Percentiles rank a stretch among this genome's conserved stretches.
Conservation (phyloP, 2,113 vertebrate species). For the Aphyosemion australe region DNA sequence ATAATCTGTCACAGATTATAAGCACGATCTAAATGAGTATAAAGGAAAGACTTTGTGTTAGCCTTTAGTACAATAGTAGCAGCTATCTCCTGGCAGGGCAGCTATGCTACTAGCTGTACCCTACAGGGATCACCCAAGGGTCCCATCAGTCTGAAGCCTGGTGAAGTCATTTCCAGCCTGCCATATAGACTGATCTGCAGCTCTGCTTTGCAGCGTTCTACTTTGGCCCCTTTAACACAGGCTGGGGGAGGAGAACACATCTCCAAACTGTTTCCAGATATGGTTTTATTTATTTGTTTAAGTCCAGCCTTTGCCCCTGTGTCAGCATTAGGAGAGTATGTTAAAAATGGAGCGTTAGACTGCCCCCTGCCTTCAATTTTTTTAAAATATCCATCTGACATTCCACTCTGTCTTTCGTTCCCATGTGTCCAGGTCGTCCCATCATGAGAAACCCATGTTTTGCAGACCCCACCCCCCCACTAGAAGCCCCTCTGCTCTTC, state of each 20-base stretch:
- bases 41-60: neutral
- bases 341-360: constrained; percentile 12
- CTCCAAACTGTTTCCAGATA: constrained; percentile 50
- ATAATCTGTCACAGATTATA: neutral
- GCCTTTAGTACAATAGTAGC: neutral
- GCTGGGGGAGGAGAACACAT: constrained; percentile 30
- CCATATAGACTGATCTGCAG: constrained; percentile 20
- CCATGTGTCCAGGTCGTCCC: constrained; percentile 41
- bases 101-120: constrained; percentile 6
- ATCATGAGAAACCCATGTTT: constrained; percentile 51
- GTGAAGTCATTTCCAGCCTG: constrained; percentile 52
- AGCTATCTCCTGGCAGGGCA: constrained; percentile 1
- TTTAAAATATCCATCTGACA: neutral
- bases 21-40: neutral
- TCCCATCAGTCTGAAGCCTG: constrained; percentile 50
- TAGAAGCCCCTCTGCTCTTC: constrained; percentile 39
- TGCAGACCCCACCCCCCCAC: constrained; percentile 20
- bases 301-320: constrained; percentile 33
- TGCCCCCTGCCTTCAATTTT: constrained; percentile 4
- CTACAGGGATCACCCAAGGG: constrained; percentile 24
- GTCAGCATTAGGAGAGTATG: constrained; percentile 10
- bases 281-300: constrained; percentile 51
- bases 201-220: constrained; percentile 21
- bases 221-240: constrained; percentile 35
- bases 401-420: constrained; percentile 27